A percentile compares a stretch with the other conserved stretches of the same genome.
phyloP scores from a whole-genome alignment of 2,888 invertebrate genomes.

The Troglohyphantes excavatus region DNA sequence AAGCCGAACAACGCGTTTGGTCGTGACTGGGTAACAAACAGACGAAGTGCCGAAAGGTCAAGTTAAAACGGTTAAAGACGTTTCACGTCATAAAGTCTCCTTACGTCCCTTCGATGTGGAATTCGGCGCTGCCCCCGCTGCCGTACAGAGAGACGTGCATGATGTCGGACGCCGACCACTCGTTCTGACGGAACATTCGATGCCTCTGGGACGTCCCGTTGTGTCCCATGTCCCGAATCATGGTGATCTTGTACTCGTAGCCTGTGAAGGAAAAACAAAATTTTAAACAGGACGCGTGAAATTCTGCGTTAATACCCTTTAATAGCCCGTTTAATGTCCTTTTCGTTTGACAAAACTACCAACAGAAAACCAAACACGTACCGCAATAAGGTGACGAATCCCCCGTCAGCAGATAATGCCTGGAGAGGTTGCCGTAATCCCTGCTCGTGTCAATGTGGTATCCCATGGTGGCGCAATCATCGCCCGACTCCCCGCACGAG shows the following conservation, averaged over 20 bases:
- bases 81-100: no score
- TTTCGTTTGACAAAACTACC: neutral
- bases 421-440: conserved; percentile 49
- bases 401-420: conserved; percentile 34
- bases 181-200: neutral
- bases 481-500: neutral
- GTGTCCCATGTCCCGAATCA: neutral
- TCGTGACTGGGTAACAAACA: no score
- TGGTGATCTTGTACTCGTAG: conserved; percentile 59
- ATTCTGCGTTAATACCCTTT: no score
- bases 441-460: conserved; percentile 41
- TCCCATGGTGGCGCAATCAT: conserved; percentile 32
- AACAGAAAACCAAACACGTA: no score
- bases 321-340: no score
- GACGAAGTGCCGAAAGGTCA: no score
- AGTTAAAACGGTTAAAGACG: no score
- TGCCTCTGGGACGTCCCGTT: neutral
- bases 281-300: no score
- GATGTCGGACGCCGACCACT: conserved; percentile 36
- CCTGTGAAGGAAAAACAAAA: conserved; percentile 21
- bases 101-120: conserved; percentile 63
- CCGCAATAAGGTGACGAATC: conserved; percentile 43
- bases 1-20: no score
- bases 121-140: conserved; percentile 28
- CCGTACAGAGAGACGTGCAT: conserved; percentile 54